Conservation (phyloP, 1,140 invertebrate species). For the Rhopalosiphum maidis region DNA sequence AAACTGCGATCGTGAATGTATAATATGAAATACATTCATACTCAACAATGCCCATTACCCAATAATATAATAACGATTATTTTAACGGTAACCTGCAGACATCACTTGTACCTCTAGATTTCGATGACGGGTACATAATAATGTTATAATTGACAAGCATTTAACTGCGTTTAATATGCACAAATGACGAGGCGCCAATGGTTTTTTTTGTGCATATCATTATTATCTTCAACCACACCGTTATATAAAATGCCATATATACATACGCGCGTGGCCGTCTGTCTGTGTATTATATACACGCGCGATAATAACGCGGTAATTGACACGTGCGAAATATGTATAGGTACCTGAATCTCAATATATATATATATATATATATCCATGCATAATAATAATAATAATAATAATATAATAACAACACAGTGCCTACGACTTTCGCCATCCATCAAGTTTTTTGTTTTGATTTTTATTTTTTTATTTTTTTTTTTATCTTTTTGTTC, state of each 20-base stretch:
- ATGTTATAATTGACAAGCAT: slow-evolving; percentile 10
- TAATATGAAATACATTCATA: neutral
- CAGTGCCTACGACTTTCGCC: slow-evolving; percentile 41
- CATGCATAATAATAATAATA: no score
- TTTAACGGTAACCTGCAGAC: neutral
- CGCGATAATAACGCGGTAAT: slow-evolving; percentile 25
- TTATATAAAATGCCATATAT: neutral
- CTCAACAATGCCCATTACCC: neutral
- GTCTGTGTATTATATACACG: neutral
- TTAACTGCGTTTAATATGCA: neutral
- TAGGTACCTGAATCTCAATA: neutral
- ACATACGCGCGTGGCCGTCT: no score
- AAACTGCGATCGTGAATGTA: neutral
- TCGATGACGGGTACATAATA: neutral
- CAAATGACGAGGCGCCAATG: neutral
- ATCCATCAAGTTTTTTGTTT: slow-evolving; percentile 35
- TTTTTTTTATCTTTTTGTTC: slow-evolving; percentile 38
- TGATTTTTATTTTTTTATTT: slow-evolving; percentile 22
- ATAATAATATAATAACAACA: neutral
- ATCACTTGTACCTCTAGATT: neutral
- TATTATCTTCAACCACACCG: neutral
- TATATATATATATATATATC: neutral
- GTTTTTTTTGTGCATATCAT: neutral
- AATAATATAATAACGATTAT: neutral
- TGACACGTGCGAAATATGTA: slow-evolving; percentile 18